phyloP scores from a whole-genome alignment of 2,888 invertebrate species.

The Piscicola geometra region DNA sequence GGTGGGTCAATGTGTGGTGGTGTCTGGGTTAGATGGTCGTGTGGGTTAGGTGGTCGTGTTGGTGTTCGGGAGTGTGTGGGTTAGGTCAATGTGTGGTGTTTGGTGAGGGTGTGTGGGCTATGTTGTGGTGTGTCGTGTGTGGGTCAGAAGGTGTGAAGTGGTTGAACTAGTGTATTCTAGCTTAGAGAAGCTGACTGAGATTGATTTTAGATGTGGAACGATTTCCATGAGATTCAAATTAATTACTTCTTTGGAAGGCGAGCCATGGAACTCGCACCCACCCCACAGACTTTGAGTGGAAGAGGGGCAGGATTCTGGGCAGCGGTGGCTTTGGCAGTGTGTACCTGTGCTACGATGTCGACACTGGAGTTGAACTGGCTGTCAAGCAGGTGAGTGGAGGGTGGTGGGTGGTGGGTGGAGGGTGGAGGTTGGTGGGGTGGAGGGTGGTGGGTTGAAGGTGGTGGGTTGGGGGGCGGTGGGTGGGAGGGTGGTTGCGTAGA shows the following conservation, averaged over 20 bases:
- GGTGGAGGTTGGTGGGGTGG: background rate
- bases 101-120: too few relatives aligned
- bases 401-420: background rate
- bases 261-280: too few relatives aligned
- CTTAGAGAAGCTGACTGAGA: too few relatives aligned
- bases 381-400: conserved; percentile 51
- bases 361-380: conserved; percentile 56
- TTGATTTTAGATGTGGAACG: too few relatives aligned
- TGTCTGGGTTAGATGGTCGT: background rate
- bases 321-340: conserved; percentile 58
- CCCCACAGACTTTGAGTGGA: conserved; percentile 49
- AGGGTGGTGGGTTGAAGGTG: background rate
- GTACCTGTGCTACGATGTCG: conserved; percentile 55
- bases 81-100: background rate
- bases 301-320: conserved; percentile 53
- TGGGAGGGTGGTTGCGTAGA: too few relatives aligned
- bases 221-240: too few relatives aligned
- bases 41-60: conserved; percentile 2
- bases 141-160: too few relatives aligned
- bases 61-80: too few relatives aligned
- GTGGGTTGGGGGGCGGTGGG: background rate
- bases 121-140: background rate
- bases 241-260: too few relatives aligned
- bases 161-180: too few relatives aligned
- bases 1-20: too few relatives aligned